phyloP scores from a whole-genome alignment of 1,140 invertebrate species.

The Drosophila parabipectinata region DNA sequence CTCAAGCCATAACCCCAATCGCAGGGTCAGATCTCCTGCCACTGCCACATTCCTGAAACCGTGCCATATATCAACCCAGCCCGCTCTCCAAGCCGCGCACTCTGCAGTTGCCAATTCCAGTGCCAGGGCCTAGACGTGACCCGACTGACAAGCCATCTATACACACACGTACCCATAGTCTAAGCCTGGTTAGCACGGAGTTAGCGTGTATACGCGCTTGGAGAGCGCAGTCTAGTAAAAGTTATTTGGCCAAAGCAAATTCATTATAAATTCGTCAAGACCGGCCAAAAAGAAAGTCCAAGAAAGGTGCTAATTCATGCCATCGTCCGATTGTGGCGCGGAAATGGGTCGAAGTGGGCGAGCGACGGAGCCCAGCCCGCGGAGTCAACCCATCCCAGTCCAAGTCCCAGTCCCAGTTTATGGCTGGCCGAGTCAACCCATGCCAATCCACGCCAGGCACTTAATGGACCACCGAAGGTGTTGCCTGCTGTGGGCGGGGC shows the following conservation, averaged over 20 bases:
- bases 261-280: constrained; percentile 78
- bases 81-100: constrained; percentile 10
- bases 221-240: constrained; percentile 59
- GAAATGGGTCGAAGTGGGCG: constrained; percentile 68
- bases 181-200: background rate
- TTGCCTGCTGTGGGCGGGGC: constrained; percentile 59
- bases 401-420: background rate
- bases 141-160: constrained; percentile 34
- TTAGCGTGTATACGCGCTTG: background rate
- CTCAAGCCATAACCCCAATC: constrained; percentile 15
- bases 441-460: constrained; percentile 49
- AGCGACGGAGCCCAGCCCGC: constrained; percentile 4
- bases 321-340: constrained; percentile 55
- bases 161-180: constrained; percentile 1
- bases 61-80: constrained; percentile 32
- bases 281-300: constrained; percentile 74
- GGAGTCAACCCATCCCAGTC: background rate
- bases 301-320: constrained; percentile 76
- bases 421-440: constrained; percentile 8
- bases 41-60: constrained; percentile 19
- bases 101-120: constrained; percentile 32
- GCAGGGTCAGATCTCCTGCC: constrained; percentile 34
- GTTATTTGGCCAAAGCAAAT: constrained; percentile 75
- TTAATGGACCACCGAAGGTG: constrained; percentile 72
- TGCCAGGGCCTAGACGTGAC: constrained; percentile 54